These are phyloP conservation scores for Lasioglossum malachurum DNA, from an alignment of 2,888 invertebrate genomes.

Conservation along the genomic window DNA sequence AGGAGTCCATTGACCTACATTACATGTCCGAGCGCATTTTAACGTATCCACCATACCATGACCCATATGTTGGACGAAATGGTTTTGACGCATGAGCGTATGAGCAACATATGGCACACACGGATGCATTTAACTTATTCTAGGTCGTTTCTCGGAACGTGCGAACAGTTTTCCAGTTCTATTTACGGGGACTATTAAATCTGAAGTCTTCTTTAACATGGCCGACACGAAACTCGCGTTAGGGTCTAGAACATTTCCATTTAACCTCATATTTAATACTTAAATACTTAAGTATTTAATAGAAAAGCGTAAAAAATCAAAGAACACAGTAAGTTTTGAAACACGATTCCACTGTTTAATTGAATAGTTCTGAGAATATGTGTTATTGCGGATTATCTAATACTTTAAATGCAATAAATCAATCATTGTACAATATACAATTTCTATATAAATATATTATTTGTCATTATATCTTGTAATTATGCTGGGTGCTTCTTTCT, in stretches of 20 bases:
- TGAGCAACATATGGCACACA: slow-evolving; percentile 10
- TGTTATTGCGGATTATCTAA: too few relatives aligned
- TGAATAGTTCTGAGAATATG: too few relatives aligned
- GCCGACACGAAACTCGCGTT: not conserved
- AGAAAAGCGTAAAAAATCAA: too few relatives aligned
- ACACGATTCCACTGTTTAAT: too few relatives aligned
- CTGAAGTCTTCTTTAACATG: not conserved
- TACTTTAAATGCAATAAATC: too few relatives aligned
- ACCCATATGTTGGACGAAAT: slow-evolving; percentile 3
- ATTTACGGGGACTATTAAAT: slow-evolving; percentile 6
- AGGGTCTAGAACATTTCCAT: not conserved
- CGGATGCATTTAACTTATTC: slow-evolving; percentile 17
- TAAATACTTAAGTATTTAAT: not conserved
- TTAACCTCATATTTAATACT: not conserved
- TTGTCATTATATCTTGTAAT: too few relatives aligned
- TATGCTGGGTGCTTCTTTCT: too few relatives aligned
- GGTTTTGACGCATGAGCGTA: not conserved
- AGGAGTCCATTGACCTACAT: slow-evolving; percentile 12
- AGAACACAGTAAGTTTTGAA: too few relatives aligned
- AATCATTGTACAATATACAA: too few relatives aligned
- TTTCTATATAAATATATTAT: too few relatives aligned
- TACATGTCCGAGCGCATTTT: slow-evolving; percentile 2
- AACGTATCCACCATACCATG: not conserved
- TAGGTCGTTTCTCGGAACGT: slow-evolving; percentile 7
- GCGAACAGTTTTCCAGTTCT: slow-evolving; percentile 16